Evolutionary conservation across 2,113 vertebrate genomes (phyloP).

Genomic region (Gobio gobio): DNA sequence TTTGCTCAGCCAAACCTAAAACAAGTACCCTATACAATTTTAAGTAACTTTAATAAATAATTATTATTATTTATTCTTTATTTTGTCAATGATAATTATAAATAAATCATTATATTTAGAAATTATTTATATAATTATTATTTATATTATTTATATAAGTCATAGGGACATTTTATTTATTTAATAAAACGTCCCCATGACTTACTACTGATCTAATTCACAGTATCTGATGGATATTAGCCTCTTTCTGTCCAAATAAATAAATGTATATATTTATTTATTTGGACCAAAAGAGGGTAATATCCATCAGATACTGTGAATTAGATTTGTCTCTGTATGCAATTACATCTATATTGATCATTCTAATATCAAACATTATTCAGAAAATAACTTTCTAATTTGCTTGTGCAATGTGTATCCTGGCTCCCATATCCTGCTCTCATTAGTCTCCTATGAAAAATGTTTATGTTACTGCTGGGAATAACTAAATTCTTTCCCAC

Average conservation of each 20-base stretch:
- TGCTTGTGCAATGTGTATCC: not conserved
- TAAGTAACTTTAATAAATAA: not conserved
- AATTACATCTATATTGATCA: not conserved
- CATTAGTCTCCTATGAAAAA: conserved; percentile 12
- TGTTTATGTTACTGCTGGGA: not conserved
- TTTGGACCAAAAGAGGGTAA: not conserved
- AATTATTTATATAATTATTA: not conserved
- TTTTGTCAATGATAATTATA: not conserved
- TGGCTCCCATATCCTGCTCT: not conserved
- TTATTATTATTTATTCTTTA: not conserved
- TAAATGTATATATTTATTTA: not conserved
- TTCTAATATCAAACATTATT: not conserved
- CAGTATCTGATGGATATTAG: no score
- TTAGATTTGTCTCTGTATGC: not conserved
- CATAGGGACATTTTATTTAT: no score
- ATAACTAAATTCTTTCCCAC: conserved; percentile 32
- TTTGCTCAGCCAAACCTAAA: not conserved
- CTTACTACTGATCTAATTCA: no score
- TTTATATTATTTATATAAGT: no score
- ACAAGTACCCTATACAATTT: not conserved
- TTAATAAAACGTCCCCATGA: no score
- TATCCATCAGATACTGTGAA: not conserved
- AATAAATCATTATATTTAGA: not conserved
- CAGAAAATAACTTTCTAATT: not conserved
- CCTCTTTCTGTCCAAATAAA: no score